Evolutionary conservation across 2,113 vertebrate genomes (phyloP), one percentile per base, ranked within the genome.

Genomic region (Serilophus lunatus): DNA sequence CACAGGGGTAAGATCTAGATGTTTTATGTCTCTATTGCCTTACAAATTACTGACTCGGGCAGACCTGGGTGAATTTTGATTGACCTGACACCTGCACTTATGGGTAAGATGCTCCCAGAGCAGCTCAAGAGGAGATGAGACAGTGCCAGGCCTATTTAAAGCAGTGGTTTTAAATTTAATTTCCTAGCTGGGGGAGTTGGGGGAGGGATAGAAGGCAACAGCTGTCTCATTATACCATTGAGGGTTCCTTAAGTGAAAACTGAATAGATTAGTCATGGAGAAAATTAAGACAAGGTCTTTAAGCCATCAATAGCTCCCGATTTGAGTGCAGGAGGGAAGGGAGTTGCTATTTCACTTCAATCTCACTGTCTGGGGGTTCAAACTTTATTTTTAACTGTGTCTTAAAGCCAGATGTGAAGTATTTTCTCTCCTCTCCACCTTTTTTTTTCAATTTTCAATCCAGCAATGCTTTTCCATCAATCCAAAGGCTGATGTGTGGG

Each of bases 191-290:
- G 85, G 57, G 92, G 69, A 86, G 74, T 3, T 71, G 83, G 63
- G 90, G 93, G 84, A 91, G 63, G 68, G 53, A 63, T 42, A 45
- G 85, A 82, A 93, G 68, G 90, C 91, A 97, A 97, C 95, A 97
- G 95, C 92, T 97, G 95, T 84, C 93, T 96, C 92, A 97, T 93
- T 96, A 95, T 96, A 60, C 94, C 77, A 82, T 56, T 79, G 95
- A 96, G 94, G 90, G 70, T 70, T 96, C 74, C 76, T 91, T 96
- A 95, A 94, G 93, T 95, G 94, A 95, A 96, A 91, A 88, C 49
- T 91, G 88, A 95, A 94, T 95, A 95, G 94, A 95, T 97, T 96
- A 95, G 94, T 96, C 95, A 95, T 92, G 95, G 95, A 96, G 94
- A 92, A 96, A 96, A 97, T 95, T 95, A 96, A 95, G 93, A 90